Evolutionary conservation across 2,797 vertebrate species (phyloP), one percentile per base, ranked within the genome.

Genomic region (Sebastes alutus): DNA sequence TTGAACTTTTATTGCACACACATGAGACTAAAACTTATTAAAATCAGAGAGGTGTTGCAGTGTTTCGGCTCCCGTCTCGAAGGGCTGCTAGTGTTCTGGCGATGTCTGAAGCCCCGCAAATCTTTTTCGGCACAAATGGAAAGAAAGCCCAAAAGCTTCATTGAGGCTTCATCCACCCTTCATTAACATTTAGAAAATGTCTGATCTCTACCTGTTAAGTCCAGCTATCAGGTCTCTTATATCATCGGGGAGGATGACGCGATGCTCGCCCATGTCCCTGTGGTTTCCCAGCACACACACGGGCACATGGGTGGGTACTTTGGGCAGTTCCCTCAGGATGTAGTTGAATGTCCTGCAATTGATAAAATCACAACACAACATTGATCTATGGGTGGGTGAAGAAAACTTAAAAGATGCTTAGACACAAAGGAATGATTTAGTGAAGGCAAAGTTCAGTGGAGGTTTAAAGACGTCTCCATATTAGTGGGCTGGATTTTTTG

Each of bases 221-320:
- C 94, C 95, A 69, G 96, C 94, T 0, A 99, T 97, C 84, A 98
- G 96, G 73, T 97, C 96, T 23, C 97, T 95, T 79, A 99, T 98
- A 0, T 99, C 98, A 0, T 98, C 95, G 0, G 99, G 98, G 61
- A 99, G 95, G 79, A 99, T 96, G 81, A 99, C 97, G 0, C 99
- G 95, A 85, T 99, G 99, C 84, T 99, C 98, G 0, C 98, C 99
- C 99, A 99, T 99, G 94, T 99, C 99, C 0, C 99, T 94, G 93
- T 98, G 97, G 92, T 99, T 99, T 30, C 99, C 99, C 72, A 99
- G 93, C 81, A 99, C 97, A 0, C 98, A 99, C 84, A 99, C 98
- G 0, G 99, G 98, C 33, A 99, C 97, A 0, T 99, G 98, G 63
- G 95, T 97, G 0, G 98, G 99, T 42, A 99, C 98, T 92, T 98